A percentile compares a stretch with the other conserved stretches of the same genome.
These are phyloP conservation scores for Octopus bimaculoides DNA, from an alignment of 1,140 invertebrate species.

Conservation along the genomic window DNA sequence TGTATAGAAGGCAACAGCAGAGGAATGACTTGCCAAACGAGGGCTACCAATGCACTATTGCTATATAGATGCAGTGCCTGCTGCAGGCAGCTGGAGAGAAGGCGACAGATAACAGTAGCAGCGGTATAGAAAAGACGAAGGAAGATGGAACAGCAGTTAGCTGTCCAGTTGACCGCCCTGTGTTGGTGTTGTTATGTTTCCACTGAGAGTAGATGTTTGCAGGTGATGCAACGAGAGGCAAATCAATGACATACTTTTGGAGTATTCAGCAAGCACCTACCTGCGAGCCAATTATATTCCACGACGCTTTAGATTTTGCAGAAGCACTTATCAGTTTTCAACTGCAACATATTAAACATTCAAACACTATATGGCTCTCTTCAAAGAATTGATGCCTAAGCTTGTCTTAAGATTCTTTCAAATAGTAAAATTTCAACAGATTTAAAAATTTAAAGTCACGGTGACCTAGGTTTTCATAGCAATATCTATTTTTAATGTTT, in stretches of 20 bases:
- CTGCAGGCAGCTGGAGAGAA: constrained; percentile 5
- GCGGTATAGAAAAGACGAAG: not conserved
- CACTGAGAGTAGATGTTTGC: not conserved
- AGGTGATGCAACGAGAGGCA: constrained; percentile 3
- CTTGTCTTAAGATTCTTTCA: not conserved
- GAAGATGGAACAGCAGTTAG: not conserved
- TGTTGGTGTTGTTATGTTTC: not conserved
- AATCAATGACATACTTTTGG: constrained; percentile 1
- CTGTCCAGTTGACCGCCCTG: not conserved
- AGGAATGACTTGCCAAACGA: not conserved
- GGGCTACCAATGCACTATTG: not conserved
- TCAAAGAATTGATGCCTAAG: not conserved
- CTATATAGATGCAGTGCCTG: not conserved
- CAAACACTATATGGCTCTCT: not conserved
- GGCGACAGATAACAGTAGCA: constrained; percentile 1
- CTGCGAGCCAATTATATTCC: constrained; percentile 7
- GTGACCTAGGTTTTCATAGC: not conserved
- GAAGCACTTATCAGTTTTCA: constrained; percentile 5
- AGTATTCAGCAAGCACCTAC: constrained; percentile 3
- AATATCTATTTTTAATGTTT: too few relatives aligned
- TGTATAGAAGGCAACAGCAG: too few relatives aligned
- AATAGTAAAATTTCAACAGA: constrained; percentile 8
- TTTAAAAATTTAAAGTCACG: constrained; percentile 1
- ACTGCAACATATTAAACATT: constrained; percentile 1
- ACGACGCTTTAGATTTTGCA: not conserved